phyloP scores from a whole-genome alignment of 2,113 vertebrate genomes.

The Macrotus californicus region DNA sequence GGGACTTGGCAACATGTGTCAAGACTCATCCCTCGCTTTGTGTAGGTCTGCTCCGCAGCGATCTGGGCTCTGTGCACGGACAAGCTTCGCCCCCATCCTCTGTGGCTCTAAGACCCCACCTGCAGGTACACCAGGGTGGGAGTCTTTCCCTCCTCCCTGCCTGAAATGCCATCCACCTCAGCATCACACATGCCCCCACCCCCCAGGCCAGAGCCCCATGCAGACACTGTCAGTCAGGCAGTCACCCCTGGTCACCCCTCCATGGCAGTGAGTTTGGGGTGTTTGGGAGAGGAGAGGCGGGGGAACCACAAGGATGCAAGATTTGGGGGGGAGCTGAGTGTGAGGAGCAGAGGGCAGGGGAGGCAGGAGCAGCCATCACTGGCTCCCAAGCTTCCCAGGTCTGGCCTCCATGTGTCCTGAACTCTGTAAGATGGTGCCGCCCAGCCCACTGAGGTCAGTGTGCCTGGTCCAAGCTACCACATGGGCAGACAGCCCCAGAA shows the following conservation, averaged over 20 bases:
- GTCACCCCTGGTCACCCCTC: neutral
- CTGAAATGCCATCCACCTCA: neutral
- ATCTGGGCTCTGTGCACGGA: slow-evolving; percentile 70
- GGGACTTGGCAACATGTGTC: slow-evolving; percentile 74
- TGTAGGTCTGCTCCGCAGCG: slow-evolving; percentile 49
- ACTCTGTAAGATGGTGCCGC: neutral
- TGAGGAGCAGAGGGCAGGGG: neutral
- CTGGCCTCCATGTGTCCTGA: neutral
- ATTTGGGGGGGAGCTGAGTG: neutral
- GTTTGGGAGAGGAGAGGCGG: neutral
- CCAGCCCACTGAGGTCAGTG: neutral
- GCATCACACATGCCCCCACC: neutral
- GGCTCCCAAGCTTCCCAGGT: neutral
- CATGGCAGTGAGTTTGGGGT: neutral
- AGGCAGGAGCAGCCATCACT: neutral
- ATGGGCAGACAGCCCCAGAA: neutral
- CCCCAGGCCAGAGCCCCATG: neutral
- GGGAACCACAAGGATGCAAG: neutral
- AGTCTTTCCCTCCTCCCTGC: neutral
- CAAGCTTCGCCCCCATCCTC: slow-evolving; percentile 34
- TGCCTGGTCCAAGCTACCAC: neutral
- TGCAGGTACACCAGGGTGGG: neutral
- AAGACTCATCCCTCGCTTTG: slow-evolving; percentile 55
- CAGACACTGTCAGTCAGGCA: neutral
- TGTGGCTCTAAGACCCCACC: neutral